Evolutionary conservation across 2,797 vertebrate species (phyloP), one percentile per base, ranked within the genome.

Genomic region (Adelosebastes latens): DNA sequence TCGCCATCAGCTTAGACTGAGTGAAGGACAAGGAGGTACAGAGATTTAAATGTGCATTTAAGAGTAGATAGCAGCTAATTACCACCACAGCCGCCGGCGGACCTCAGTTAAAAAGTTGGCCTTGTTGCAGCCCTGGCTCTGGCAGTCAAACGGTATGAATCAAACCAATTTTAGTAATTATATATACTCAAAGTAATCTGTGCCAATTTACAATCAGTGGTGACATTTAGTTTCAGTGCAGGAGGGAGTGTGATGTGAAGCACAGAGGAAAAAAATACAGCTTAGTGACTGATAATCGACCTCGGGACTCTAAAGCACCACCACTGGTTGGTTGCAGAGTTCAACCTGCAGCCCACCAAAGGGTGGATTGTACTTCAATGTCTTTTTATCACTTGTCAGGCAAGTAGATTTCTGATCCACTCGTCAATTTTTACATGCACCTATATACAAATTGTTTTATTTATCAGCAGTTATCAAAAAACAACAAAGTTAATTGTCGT

Each of bases 31-130:
- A 39, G 22, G 18, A 27, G 24, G 4, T 27, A 27, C 32, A 13
- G 36, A 59, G 42, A 75, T 52, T 14, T 55, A 29, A 58, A 81
- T 64, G n/a, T n/a, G 46, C 65, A 49, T 62, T 67, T 42, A 34
- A 29, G 27, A 59, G 20, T 63, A 77, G 42, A 70, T 70, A 64
- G 52, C 62, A 42, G 27, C 42, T 39, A 11, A 32, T 18, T 58
- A 53, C 22, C 7, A 39, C 5, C 22, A 61, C 3, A 13, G 18
- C 29, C 6, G 10, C 29, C 13, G 8, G 16, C n/a, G 8, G 27
- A 60, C 14, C 12, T 10, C 25, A n/a, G 27, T 59, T 53, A 7
- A 29, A 55, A 32, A 25, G 22, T 1, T 58, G 14, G 18, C 67
- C 69, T 22, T 18, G 60, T n/a, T 49, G 12, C 31, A 18, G 18